These are phyloP conservation scores for Stenopsyche tienmushanensis DNA, from an alignment of 1,140 invertebrate species.

Conservation along the genomic window DNA sequence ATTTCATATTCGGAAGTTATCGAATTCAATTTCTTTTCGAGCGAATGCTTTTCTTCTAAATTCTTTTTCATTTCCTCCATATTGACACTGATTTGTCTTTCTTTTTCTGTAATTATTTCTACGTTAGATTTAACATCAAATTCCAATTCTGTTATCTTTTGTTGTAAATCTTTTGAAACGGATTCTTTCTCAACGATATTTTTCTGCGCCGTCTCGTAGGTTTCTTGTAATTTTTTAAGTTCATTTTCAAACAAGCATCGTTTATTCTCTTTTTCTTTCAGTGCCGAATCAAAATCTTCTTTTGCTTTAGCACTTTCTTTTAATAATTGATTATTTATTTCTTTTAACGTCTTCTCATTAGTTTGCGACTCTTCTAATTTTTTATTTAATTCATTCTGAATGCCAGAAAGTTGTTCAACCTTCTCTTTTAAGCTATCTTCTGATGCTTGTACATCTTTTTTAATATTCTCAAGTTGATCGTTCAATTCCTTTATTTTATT, in stretches of 20 bases:
- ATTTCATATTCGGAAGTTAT: conserved; percentile 44
- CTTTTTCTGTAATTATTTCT: conserved; percentile 54
- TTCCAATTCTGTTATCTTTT: conserved; percentile 53
- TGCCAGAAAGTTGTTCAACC: conserved; percentile 52
- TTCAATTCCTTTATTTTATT: conserved; percentile 51
- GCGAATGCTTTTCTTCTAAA: conserved; percentile 50
- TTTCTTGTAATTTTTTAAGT: conserved; percentile 44
- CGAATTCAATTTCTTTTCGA: conserved; percentile 52
- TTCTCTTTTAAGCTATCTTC: conserved; percentile 55
- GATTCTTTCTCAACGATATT: conserved; percentile 51
- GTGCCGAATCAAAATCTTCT: conserved; percentile 48
- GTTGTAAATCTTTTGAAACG: conserved; percentile 49
- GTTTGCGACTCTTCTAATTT: conserved; percentile 54
- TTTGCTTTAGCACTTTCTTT: conserved; percentile 48
- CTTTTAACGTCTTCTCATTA: conserved; percentile 53
- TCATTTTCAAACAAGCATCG: conserved; percentile 44
- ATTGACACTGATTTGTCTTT: conserved; percentile 54
- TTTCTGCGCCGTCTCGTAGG: conserved; percentile 45
- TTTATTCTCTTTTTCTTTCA: conserved; percentile 45
- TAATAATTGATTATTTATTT: conserved; percentile 50
- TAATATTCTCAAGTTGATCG: conserved; percentile 49
- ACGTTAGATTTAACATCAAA: conserved; percentile 53
- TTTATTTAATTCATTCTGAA: conserved; percentile 54
- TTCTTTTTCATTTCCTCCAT: conserved; percentile 56
- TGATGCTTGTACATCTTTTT: conserved; percentile 51